Base-by-base conservation (phyloP, 1,140 invertebrate genomes). In the Drosophila fuyamai region DNA sequence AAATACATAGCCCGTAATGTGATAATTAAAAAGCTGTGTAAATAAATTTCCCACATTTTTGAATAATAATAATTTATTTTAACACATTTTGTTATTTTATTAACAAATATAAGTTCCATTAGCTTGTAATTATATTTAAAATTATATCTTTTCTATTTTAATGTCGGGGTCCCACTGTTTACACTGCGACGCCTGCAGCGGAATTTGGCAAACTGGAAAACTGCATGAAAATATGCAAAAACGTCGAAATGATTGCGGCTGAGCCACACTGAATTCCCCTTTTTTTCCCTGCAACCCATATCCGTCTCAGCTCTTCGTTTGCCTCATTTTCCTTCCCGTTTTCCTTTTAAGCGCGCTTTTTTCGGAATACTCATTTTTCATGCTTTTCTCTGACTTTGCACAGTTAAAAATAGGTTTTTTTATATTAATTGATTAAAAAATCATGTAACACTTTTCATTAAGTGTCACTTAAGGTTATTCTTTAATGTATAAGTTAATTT, bases 181-280 rank as follows among this genome's bases (percentile, higher is more conserved):
- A 13, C 36, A 76, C 47, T 76, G 65, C 66, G 61, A 65, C 50
- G 81, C 54, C 67, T 58, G 48, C 58, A 85, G 74, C 57, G 47
- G 50, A 80, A 88, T 82, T 68, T 81, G 84, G 81, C 82, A 86
- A 88, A 79, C 79, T 88, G 82, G 70, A 72, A 88, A 86, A 68
- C 83, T 78, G 83, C 79, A 88, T 66, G 79, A 88, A 88, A 86
- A 86, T 86, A 88, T 88, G 83, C 83, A 83, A 86, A 86, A 86
- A 88, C 79, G 79, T 62, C 76, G 83, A 88, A 88, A 88, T 86
- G 83, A 86, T 86, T 86, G 83, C 76, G 83, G 76, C 83, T 77
- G 59, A 82, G 66, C 80, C 59, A 51, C 65, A 77, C 75, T 62
- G 70, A 66, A 88, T 76, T 63, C 61, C 66, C 54, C 40, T 43